Evolutionary conservation across 2,888 invertebrate species (phyloP).

Genomic region (Empis stercorea): DNA sequence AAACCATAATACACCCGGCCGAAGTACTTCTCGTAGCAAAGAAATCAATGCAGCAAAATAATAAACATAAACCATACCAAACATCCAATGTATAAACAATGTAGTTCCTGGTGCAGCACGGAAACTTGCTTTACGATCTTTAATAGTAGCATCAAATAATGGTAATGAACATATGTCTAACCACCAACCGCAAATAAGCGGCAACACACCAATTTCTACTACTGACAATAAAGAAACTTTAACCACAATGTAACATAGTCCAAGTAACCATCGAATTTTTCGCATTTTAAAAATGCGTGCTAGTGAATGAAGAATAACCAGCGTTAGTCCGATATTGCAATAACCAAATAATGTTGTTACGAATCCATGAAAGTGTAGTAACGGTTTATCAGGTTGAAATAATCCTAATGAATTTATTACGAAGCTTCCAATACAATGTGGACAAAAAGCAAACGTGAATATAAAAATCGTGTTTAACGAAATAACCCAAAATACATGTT

Average conservation of each 20-base stretch:
- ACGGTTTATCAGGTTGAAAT: conserved; percentile 31
- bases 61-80: conserved; percentile 98
- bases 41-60: conserved; percentile 97
- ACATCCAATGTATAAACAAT: conserved; percentile 97
- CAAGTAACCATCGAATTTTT: conserved; percentile 71
- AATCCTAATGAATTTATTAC: conserved; percentile 58
- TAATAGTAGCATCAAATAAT: conserved; percentile 78
- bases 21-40: conserved; percentile 78
- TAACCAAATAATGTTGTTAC: conserved; percentile 90
- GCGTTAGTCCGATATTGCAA: conserved; percentile 68
- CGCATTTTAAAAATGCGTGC: conserved; percentile 69
- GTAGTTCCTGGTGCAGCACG: conserved; percentile 88
- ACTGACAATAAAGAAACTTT: conserved; percentile 89
- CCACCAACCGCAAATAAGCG: conserved; percentile 98
- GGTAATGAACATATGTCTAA: conserved; percentile 92
- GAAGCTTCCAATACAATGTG: conserved; percentile 87
- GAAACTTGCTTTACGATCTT: conserved; percentile 78
- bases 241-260: conserved; percentile 69
- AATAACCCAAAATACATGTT: conserved; percentile 99
- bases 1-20: conserved; percentile 98
- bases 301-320: conserved; percentile 73
- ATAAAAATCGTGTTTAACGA: conserved; percentile 94
- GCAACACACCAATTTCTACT: conserved; percentile 93
- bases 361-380: conserved; percentile 83
- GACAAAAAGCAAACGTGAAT: conserved; percentile 91